Evolutionary conservation across 2,113 vertebrate genomes (phyloP).

Genomic region (Xenotilapia leptura): DNA sequence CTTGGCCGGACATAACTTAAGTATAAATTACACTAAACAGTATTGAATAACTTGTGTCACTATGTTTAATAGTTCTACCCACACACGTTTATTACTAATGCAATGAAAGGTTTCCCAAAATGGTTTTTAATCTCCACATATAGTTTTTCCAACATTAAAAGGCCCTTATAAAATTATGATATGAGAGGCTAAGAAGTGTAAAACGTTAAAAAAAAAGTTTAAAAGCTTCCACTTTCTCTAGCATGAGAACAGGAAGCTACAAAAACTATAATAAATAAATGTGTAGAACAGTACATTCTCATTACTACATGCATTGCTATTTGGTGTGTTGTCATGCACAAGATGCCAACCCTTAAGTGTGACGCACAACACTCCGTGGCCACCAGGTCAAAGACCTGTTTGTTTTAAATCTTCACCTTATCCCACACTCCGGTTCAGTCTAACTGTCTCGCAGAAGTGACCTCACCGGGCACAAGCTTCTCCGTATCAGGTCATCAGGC

Average conservation of each 20-base stretch:
- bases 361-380: constrained; percentile 47
- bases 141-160: neutral
- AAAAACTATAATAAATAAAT: neutral
- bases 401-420: constrained; percentile 58
- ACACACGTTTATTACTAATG: neutral
- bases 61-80: neutral
- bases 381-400: constrained; percentile 74
- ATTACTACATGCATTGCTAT: neutral
- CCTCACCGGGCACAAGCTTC: neutral
- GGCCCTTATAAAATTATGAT: neutral
- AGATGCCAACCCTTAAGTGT: neutral
- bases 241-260: neutral
- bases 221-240: neutral
- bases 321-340: neutral
- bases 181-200: neutral
- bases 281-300: neutral
- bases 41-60: neutral
- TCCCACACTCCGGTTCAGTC: constrained; percentile 3
- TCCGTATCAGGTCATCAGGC: neutral
- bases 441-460: neutral
- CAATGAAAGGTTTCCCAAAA: neutral
- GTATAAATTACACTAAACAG: neutral
- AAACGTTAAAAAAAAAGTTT: neutral
- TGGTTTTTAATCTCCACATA: neutral
- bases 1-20: neutral